A percentile compares a stretch with the other conserved stretches of the same genome.
phyloP scores from a whole-genome alignment of 2,888 invertebrate genomes.

The Philaethria dido region DNA sequence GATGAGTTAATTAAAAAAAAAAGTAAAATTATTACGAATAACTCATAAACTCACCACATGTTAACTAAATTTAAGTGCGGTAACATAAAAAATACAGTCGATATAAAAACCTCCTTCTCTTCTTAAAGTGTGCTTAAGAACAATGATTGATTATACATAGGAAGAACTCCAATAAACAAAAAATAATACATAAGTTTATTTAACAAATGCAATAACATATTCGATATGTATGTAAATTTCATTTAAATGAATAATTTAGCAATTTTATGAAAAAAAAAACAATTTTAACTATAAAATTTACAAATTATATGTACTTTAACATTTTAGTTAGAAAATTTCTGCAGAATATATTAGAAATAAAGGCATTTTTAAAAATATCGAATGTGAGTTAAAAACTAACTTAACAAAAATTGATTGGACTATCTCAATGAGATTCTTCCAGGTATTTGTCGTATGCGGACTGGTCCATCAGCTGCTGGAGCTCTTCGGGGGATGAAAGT shows the following conservation, averaged over 20 bases:
- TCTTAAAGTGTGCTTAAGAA: no score
- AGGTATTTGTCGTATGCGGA: conserved; percentile 87
- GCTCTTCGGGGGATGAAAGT: conserved; percentile 86
- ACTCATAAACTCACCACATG: no score
- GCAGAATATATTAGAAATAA: not conserved
- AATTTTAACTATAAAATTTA: no score
- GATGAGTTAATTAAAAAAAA: no score
- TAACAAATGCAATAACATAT: not conserved
- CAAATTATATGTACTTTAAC: no score
- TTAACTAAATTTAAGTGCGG: no score
- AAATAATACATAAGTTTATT: not conserved
- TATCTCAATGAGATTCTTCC: conserved; percentile 58
- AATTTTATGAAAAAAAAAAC: no score
- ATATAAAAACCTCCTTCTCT: no score
- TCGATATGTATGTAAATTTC: not conserved
- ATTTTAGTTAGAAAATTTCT: no score
- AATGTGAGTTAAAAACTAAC: not conserved
- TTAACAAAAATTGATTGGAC: not conserved
- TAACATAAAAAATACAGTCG: no score
- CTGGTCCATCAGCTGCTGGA: conserved; percentile 89
- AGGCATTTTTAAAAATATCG: not conserved
- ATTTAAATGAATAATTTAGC: not conserved
- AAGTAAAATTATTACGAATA: no score
- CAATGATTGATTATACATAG: no score
- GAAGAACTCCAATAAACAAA: not conserved